Base-by-base conservation (phyloP, 2,888 invertebrate genomes). In the Tenthredo scrophulariae region DNA sequence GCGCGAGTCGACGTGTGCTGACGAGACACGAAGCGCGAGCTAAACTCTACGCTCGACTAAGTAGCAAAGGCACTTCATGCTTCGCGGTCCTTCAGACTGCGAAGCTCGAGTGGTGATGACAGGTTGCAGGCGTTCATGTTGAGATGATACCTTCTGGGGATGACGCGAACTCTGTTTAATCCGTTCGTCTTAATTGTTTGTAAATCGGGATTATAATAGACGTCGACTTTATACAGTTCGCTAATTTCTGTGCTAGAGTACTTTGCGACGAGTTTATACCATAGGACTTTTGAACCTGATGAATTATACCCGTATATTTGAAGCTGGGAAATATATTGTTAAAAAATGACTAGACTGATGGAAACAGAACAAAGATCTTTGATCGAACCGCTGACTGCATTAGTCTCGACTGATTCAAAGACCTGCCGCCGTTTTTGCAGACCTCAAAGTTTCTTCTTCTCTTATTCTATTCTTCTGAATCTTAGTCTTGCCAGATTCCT, bases 371-470 rank as follows among this genome's bases (percentile, higher is more conserved):
- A 29, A 77, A 33, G 5, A 77, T 77, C 62, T 80, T 80, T 26
- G 80, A 62, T 40, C 80, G 37, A 5, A 40, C 62, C 80, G 80
- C 80, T n/a, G 62, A 80, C 80, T 62, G 62, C 10, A 80, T 80
- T 80, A 62, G 62, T 80, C 18, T 22, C 62, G 22, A 40, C n/a
- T 10, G 40, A 80, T 62, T 62, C 80, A 58, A 80, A 80, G 80
- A 80, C 10, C 50, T 40, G 80, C 80, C 80, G 80, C 26, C 33
- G 37, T 80, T 80, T 62, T 80, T 80, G 80, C 80, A 26, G 13
- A 37, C 26, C 40, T 37, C 40, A 3, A 18, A 22, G 10, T 80
- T 62, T 62, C 62, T 58, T 80, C 0, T 40, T 80, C 22, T 80
- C 40, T 62, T 77, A 33, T 58, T 80, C 62, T 80, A 80, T 58